Percentiles rank a stretch among this genome's conserved stretches.
phyloP scores from a whole-genome alignment of 2,113 vertebrate species.

The Myiozetetes cayanensis region DNA sequence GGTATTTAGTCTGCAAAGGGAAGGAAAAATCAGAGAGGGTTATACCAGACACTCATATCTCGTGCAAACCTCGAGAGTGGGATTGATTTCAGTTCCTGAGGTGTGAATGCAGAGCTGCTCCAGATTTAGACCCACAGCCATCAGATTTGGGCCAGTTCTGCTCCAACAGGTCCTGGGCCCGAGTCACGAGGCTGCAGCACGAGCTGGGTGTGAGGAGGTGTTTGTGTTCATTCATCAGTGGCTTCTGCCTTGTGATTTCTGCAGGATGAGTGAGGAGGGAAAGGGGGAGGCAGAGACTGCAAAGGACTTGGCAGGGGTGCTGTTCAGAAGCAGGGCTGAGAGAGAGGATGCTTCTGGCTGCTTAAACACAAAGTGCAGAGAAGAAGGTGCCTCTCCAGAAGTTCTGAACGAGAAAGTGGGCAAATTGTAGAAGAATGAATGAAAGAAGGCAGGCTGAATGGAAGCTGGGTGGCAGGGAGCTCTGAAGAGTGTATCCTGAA shows the following conservation, averaged over 20 bases:
- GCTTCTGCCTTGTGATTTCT: not conserved
- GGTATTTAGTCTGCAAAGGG: conserved; percentile 68
- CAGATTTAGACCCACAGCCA: not conserved
- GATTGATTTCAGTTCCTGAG: not conserved
- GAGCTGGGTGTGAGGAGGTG: not conserved
- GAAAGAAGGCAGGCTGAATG: not conserved
- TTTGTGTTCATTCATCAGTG: not conserved
- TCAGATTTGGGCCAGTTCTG: not conserved
- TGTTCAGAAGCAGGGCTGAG: not conserved
- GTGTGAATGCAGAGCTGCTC: not conserved
- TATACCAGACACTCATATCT: fast-evolving
- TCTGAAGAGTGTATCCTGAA: not conserved
- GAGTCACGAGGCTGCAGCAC: conserved; percentile 1
- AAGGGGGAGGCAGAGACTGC: not conserved
- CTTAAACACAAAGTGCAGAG: not conserved
- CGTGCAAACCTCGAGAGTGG: not conserved
- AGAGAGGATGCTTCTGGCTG: fast-evolving
- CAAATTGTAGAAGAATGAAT: not conserved
- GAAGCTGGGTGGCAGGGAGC: not conserved
- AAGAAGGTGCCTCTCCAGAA: not conserved
- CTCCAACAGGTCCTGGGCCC: not conserved
- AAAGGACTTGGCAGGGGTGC: not conserved
- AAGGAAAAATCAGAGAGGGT: not conserved
- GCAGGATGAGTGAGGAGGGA: not conserved
- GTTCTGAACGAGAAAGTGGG: not conserved